A percentile compares a stretch with the other conserved stretches of the same genome.
Evolutionary conservation across 2,113 vertebrate genomes (phyloP).

Genomic region (Rhinichthys klamathensis): DNA sequence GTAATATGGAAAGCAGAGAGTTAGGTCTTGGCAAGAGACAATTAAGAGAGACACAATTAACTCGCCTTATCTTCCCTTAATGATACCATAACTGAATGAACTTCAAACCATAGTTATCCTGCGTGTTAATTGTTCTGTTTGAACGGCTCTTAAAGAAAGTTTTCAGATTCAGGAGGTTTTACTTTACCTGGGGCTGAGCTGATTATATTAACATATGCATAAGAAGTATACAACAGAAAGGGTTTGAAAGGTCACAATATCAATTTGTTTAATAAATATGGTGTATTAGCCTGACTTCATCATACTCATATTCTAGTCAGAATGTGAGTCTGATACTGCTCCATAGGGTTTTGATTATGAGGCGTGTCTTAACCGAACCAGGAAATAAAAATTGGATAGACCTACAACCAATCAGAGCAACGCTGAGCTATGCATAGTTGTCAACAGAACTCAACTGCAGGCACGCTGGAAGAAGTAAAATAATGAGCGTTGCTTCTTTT

Average conservation of each 20-base stretch:
- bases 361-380: no score
- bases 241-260: neutral
- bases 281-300: no score
- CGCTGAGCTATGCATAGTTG: no score
- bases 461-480: no score
- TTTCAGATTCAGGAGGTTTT: neutral
- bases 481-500: no score
- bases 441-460: no score
- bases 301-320: no score
- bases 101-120: neutral
- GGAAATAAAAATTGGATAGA: no score
- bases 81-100: neutral
- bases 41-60: conserved; percentile 18
- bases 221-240: neutral
- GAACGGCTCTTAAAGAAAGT: neutral
- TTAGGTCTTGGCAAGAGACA: neutral
- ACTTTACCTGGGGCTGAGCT: neutral
- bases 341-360: no score
- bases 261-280: neutral
- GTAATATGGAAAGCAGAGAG: neutral
- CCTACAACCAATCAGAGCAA: no score
- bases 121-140: neutral
- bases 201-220: neutral
- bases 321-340: no score
- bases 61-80: neutral